Conservation (phyloP, 2,113 vertebrate genomes). For the Atractosteus spatula region DNA sequence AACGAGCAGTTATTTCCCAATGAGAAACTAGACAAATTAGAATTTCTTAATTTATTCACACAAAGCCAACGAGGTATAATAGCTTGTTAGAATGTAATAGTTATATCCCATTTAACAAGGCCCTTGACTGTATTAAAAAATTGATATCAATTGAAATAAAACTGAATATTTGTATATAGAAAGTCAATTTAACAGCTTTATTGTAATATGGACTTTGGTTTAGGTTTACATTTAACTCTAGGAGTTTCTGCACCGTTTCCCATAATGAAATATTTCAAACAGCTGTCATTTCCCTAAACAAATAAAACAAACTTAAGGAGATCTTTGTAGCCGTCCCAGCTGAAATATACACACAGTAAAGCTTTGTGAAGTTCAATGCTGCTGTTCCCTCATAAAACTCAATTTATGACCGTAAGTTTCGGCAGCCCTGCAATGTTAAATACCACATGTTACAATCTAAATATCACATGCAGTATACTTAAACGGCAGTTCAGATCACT, state of each 20-base stretch:
- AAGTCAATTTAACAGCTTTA: no score
- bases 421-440: conserved; percentile 18
- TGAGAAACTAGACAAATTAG: no score
- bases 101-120: no score
- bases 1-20: no score
- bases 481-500: conserved; percentile 1
- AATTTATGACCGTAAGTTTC: conserved; percentile 28
- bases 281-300: conserved; percentile 30
- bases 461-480: not conserved
- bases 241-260: not conserved
- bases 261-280: conserved; percentile 1
- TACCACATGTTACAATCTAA: not conserved
- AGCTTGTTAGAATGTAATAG: no score
- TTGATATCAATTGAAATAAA: no score
- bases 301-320: conserved; percentile 26
- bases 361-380: conserved; percentile 28
- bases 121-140: no score
- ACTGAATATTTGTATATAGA: no score
- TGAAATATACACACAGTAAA: conserved; percentile 41
- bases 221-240: no score
- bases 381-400: conserved; percentile 41
- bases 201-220: no score
- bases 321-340: conserved; percentile 32
- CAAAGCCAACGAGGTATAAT: no score
- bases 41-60: no score